These are phyloP conservation scores for Bombus waltoni DNA, from an alignment of 1,140 invertebrate species.

Conservation along the genomic window DNA sequence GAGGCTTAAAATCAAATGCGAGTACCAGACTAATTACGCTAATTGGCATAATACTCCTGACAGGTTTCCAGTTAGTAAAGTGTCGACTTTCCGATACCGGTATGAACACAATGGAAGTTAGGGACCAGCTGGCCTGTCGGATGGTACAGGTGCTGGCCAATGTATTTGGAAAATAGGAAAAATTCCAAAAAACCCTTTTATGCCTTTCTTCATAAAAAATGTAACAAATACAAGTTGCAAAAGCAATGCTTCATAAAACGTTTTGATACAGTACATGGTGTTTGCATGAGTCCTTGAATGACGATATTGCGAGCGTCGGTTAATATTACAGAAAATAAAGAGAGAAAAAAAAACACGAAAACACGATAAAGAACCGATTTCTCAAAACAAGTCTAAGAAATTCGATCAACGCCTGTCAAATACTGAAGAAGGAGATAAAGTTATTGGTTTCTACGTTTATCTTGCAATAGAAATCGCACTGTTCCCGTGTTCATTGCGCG, in stretches of 20 bases:
- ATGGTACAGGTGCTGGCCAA: neutral
- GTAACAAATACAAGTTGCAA: neutral
- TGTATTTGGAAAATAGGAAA: slow-evolving; percentile 13
- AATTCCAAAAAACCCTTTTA: slow-evolving; percentile 26
- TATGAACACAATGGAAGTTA: slow-evolving; percentile 39
- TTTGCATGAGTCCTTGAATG: neutral
- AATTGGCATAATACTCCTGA: slow-evolving; percentile 74
- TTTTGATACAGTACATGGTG: neutral
- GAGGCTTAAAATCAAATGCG: slow-evolving; percentile 65
- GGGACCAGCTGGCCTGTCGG: slow-evolving; percentile 15
- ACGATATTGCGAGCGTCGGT: neutral
- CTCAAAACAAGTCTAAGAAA: neutral
- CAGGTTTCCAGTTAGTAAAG: slow-evolving; percentile 61
- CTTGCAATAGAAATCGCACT: neutral
- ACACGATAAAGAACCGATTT: neutral
- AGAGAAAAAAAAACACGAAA: too few species aligned
- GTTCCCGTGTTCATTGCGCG: neutral
- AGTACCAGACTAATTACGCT: slow-evolving; percentile 72
- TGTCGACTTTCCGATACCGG: slow-evolving; percentile 46
- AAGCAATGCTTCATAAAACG: neutral
- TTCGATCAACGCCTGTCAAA: neutral
- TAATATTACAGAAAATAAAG: neutral
- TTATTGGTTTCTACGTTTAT: neutral
- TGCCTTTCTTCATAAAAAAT: neutral
- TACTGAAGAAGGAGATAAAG: too few species aligned